These are phyloP conservation scores for Cichladusa arquata DNA, from an alignment of 2,113 vertebrate species.

Conservation along the genomic window DNA sequence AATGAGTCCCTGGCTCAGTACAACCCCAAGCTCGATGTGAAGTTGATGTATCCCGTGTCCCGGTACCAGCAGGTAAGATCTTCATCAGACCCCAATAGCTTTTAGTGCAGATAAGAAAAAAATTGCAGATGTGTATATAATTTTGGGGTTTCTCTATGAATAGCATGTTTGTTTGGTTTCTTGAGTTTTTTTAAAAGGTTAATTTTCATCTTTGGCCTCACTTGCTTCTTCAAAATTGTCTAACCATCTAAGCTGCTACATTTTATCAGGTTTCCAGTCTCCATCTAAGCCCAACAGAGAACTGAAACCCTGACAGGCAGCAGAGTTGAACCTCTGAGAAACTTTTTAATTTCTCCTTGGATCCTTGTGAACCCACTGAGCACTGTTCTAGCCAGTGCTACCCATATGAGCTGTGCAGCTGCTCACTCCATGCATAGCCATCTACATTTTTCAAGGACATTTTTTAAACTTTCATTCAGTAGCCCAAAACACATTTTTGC, in stretches of 20 bases:
- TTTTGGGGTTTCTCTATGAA: neutral
- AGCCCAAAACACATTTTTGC: neutral
- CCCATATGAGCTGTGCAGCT: neutral
- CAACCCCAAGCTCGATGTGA: constrained; percentile 92
- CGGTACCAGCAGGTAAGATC: constrained; percentile 86
- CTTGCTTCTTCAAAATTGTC: neutral
- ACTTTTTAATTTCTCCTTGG: neutral
- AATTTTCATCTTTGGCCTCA: neutral
- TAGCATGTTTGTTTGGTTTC: neutral
- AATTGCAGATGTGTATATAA: neutral
- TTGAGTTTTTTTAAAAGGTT: neutral
- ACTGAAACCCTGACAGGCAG: neutral
- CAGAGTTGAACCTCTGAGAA: neutral
- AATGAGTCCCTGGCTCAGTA: constrained; percentile 94
- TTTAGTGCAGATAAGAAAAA: neutral
- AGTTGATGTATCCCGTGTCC: constrained; percentile 89
- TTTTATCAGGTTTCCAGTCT: neutral
- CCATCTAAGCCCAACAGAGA: neutral
- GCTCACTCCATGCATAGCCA: neutral
- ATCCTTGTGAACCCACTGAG: too few species aligned
- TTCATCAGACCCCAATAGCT: neutral
- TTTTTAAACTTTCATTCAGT: neutral
- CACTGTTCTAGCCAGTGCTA: neutral
- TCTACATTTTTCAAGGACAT: neutral
- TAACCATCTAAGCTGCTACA: neutral